Percentiles rank a stretch among this genome's conserved stretches.
phyloP scores from a whole-genome alignment of 2,888 invertebrate species.

The Drosophila acutilabella region DNA sequence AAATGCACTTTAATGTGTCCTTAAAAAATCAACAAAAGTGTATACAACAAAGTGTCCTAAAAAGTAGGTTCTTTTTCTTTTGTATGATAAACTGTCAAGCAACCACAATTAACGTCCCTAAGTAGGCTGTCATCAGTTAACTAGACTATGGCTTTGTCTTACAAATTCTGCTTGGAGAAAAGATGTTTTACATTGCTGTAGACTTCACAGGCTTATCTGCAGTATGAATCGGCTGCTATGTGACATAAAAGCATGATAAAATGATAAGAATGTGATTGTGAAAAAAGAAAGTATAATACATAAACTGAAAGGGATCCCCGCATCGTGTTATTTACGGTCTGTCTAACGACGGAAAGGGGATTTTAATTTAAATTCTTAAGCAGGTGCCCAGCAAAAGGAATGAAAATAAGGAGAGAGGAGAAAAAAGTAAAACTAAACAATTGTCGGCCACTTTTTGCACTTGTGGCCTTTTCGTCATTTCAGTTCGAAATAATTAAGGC shows the following conservation, averaged over 20 bases:
- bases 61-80: neutral
- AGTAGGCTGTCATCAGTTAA: conserved; percentile 5
- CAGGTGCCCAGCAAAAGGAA: conserved; percentile 29
- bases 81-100: neutral
- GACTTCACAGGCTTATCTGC: neutral
- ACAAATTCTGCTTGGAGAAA: neutral
- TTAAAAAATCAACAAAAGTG: neutral
- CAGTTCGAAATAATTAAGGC: conserved; percentile 70
- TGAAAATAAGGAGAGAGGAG: neutral
- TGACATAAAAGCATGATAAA: conserved; percentile 9
- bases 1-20: neutral
- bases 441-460: conserved; percentile 49
- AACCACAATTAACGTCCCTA: conserved; percentile 1
- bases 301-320: conserved; percentile 13
- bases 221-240: neutral
- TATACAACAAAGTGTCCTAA: neutral
- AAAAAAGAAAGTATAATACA: conserved; percentile 10
- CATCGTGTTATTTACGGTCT: conserved; percentile 21
- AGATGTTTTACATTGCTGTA: neutral
- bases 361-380: conserved; percentile 28
- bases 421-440: conserved; percentile 38
- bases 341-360: neutral
- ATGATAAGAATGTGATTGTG: conserved; percentile 11
- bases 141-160: neutral
- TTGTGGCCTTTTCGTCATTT: conserved; percentile 52